phyloP scores from a whole-genome alignment of 2,113 vertebrate species.

The Cephalopterus ornatus region DNA sequence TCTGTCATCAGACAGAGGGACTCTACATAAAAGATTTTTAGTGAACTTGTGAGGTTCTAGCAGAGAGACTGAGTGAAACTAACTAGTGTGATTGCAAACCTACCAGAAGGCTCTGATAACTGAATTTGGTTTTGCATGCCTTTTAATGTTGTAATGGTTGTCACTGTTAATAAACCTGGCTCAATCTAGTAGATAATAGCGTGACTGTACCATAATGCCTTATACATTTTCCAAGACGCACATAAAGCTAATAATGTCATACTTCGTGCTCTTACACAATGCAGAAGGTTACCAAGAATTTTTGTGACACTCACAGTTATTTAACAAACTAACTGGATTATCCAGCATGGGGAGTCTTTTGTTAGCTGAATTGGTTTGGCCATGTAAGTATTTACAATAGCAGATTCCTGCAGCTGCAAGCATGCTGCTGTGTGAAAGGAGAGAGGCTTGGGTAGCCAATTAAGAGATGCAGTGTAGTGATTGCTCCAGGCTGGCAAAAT shows the following conservation, averaged over 20 bases:
- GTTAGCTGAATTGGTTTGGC: constrained; percentile 4
- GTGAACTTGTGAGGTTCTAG: not conserved
- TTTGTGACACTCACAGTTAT: not conserved
- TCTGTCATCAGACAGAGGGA: not conserved
- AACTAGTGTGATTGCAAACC: not conserved
- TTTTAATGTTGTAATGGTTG: not conserved
- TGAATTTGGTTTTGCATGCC: not conserved
- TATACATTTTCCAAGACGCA: not conserved
- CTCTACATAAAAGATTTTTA: not conserved
- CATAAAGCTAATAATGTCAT: not conserved
- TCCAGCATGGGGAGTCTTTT: not conserved
- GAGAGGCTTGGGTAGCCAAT: not conserved
- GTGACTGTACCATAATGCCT: not conserved
- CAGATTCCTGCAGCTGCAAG: not conserved
- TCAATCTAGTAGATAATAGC: not conserved
- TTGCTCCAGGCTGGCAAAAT: constrained; percentile 6
- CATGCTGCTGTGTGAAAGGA: not conserved
- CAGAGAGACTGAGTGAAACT: not conserved
- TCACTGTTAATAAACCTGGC: constrained; percentile 33
- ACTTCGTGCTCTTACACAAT: not conserved
- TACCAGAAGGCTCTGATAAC: not conserved
- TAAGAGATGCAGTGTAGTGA: not conserved
- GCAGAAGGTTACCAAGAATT: not conserved
- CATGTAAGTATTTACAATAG: not conserved
- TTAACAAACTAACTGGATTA: constrained; percentile 50